Evolutionary conservation across 2,113 vertebrate genomes (phyloP), one percentile per base, ranked within the genome.

Genomic region (Anoplopoma fimbria): DNA sequence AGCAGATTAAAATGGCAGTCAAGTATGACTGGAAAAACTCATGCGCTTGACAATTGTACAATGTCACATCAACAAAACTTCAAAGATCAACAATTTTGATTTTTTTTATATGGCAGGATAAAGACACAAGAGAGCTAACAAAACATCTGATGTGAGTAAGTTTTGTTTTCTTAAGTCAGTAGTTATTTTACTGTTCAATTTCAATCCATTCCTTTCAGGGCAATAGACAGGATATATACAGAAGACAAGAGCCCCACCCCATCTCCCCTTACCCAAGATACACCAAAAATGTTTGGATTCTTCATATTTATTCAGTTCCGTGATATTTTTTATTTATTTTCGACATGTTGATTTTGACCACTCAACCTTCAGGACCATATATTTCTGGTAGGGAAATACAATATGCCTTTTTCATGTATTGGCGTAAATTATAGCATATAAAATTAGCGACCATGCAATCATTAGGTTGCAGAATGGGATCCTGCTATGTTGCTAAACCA

Each of bases 1-100:
- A 45, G 61, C 23, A 40, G 21, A 45, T 78, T 80, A 31, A 81
- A 69, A 74, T 58, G 33, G 55, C 42, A 68, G 21, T 69, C 19
- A 31, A 14, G 80, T 38, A 67, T 79, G 33, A 51, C 61, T 2
- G 60, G 71, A 75, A 29, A 76, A 42, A 0, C 64, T 40, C 17
- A 14, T 67, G 47, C 79, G 76, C 29, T 33, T 10, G 6, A 9
- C 36, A 47, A 75, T 21, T 25, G 33, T 38, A 69, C 12, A 75
- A 68, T 34, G 14, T 47, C 40, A 69, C 65, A 25, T 68, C 9
- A 36, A 27, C 21, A 3, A 0, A 70, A 1, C 31, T 65, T 25
- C 3, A 8, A 6, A n/a, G 55, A 88, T 33, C 23, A 73, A 6
- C 17, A 29, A 10, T 33, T 42, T 9, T 68, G 15, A 0, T 38